phyloP scores from a whole-genome alignment of 2,797 vertebrate genomes.

The Thamnophis elegans region DNA sequence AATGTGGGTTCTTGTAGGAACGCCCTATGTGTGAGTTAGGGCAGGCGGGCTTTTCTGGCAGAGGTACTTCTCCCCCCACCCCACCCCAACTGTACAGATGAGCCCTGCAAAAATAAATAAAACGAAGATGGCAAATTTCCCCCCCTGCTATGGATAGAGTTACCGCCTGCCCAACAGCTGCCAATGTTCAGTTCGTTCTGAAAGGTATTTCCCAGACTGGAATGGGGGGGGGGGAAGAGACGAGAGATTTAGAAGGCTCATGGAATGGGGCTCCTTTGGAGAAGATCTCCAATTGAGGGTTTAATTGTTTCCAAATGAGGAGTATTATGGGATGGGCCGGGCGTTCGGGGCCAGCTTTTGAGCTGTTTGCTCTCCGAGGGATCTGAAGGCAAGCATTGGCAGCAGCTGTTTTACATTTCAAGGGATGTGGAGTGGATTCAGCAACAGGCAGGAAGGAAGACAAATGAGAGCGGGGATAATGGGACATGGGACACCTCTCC shows the following conservation, averaged over 20 bases:
- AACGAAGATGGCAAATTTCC: not conserved
- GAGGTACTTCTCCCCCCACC: slow-evolving; percentile 7
- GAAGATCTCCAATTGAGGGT: slow-evolving; percentile 53
- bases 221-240: accelerated
- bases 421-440: slow-evolving; percentile 52
- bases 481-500: slow-evolving; percentile 61
- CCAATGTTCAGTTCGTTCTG: not conserved
- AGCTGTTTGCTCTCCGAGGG: slow-evolving; percentile 54
- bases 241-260: not conserved
- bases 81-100: not conserved
- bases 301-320: slow-evolving; percentile 65
- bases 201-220: not conserved
- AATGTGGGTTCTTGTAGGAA: slow-evolving; percentile 9
- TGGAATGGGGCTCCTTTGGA: slow-evolving; percentile 38
- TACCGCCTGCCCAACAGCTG: slow-evolving; percentile 8
- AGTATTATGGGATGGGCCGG: too few species aligned
- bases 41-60: not conserved
- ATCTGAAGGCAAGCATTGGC: slow-evolving; percentile 50
- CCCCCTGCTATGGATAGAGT: not conserved
- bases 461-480: slow-evolving; percentile 61
- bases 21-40: not conserved
- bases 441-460: slow-evolving; percentile 55
- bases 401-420: slow-evolving; percentile 64
- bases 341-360: slow-evolving; percentile 45
- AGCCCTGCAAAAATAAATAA: not conserved